Conservation (phyloP, 2,888 invertebrate species). For the Colostygia pectinataria region DNA sequence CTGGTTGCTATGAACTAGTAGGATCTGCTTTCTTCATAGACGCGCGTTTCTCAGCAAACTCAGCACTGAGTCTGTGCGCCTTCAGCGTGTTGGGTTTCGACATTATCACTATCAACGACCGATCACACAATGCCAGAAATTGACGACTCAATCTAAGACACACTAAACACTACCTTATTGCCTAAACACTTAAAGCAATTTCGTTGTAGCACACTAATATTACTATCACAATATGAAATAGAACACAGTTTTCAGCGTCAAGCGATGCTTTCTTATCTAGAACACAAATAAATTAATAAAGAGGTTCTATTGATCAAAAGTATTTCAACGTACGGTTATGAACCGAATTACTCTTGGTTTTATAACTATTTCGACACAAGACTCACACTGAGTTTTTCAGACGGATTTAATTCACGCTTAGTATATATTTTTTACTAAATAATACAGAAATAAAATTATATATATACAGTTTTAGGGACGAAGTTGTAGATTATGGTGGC, state of each 20-base stretch:
- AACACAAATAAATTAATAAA: slow-evolving; percentile 79
- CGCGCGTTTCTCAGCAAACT: slow-evolving; percentile 75
- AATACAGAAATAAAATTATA: slow-evolving; percentile 70
- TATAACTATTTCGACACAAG: slow-evolving; percentile 12
- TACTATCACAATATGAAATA: slow-evolving; percentile 54
- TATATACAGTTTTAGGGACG: slow-evolving; percentile 74
- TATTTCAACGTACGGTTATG: slow-evolving; percentile 39
- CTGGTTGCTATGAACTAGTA: slow-evolving; percentile 76
- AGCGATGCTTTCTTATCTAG: slow-evolving; percentile 59
- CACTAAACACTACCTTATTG: slow-evolving; percentile 32
- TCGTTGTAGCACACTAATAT: slow-evolving; percentile 57
- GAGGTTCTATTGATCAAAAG: slow-evolving; percentile 75
- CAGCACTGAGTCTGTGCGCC: slow-evolving; percentile 77
- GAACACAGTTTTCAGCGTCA: slow-evolving; percentile 51
- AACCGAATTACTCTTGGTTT: slow-evolving; percentile 20
- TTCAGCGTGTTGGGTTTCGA: slow-evolving; percentile 77
- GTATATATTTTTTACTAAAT: slow-evolving; percentile 62
- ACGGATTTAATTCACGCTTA: slow-evolving; percentile 72
- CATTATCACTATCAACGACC: slow-evolving; percentile 60
- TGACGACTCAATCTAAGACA: slow-evolving; percentile 37
- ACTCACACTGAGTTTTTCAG: slow-evolving; percentile 43
- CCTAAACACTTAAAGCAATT: slow-evolving; percentile 51
- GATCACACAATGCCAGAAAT: slow-evolving; percentile 39
- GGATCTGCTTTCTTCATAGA: slow-evolving; percentile 72
- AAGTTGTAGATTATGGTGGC: slow-evolving; percentile 72